These are phyloP conservation scores for Dynastes maya DNA, from an alignment of 2,888 invertebrate species.

Conservation along the genomic window DNA sequence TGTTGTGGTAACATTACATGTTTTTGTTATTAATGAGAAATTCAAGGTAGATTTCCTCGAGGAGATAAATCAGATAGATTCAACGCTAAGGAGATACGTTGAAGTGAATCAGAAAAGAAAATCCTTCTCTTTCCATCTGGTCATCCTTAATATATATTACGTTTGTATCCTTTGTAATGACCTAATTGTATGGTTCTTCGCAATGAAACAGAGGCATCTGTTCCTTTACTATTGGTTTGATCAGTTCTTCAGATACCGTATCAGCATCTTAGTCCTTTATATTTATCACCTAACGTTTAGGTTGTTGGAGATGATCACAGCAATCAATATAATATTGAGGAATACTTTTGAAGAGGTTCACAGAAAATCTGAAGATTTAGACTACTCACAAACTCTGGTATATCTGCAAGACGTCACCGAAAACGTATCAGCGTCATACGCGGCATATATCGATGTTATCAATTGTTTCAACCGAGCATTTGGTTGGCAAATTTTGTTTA, in stretches of 20 bases:
- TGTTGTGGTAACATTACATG: no score
- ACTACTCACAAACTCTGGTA: not conserved
- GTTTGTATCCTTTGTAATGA: no score
- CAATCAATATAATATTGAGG: not conserved
- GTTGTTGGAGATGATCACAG: no score
- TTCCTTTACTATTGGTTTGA: not conserved
- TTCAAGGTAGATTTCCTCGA: no score
- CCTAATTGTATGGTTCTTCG: not conserved
- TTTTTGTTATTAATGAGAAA: no score
- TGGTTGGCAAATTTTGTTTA: slow-evolving; percentile 6
- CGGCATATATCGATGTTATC: not conserved
- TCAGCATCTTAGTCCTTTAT: not conserved
- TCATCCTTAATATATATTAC: no score
- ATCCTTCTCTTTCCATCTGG: no score
- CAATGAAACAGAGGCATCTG: not conserved
- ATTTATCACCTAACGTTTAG: not conserved
- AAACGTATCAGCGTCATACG: not conserved
- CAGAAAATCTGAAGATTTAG: not conserved
- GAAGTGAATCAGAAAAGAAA: no score
- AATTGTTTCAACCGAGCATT: not conserved
- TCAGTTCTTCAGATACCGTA: slow-evolving; percentile 16
- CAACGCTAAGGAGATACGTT: no score
- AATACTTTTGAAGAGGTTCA: not conserved
- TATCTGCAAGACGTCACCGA: not conserved
- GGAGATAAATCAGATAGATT: no score